These are phyloP conservation scores for Sipha maydis DNA, from an alignment of 2,888 invertebrate species.

Conservation along the genomic window DNA sequence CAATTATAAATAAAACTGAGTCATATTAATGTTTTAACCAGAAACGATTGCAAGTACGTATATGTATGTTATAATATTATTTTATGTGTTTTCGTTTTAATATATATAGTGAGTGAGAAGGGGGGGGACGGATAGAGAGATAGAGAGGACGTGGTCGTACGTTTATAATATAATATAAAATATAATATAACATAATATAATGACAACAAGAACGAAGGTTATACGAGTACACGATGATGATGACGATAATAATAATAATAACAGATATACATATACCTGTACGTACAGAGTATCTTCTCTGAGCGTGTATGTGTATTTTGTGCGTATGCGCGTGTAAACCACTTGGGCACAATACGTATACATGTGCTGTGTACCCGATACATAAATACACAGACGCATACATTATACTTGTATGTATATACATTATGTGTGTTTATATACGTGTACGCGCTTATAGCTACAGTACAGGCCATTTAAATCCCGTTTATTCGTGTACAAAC, in stretches of 20 bases:
- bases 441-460: slow-evolving; percentile 17
- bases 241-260: slow-evolving; percentile 15
- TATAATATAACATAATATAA: slow-evolving; percentile 12
- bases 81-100: slow-evolving; percentile 28
- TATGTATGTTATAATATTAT: background rate
- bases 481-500: slow-evolving; percentile 55
- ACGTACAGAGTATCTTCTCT: slow-evolving; percentile 15
- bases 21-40: slow-evolving; percentile 29
- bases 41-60: slow-evolving; percentile 29
- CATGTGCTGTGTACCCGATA: background rate
- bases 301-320: background rate
- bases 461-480: slow-evolving; percentile 42
- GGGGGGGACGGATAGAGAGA: background rate
- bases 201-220: slow-evolving; percentile 44
- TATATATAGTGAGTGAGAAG: background rate
- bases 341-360: background rate
- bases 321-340: background rate
- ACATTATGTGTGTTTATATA: background rate
- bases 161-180: background rate
- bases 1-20: slow-evolving; percentile 12
- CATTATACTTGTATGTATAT: background rate
- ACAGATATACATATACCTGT: background rate
- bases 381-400: background rate
- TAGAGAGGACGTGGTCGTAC: background rate
- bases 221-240: slow-evolving; percentile 22